These are phyloP conservation scores for Drosophila sordidapex DNA, from an alignment of 2,888 invertebrate genomes.

Conservation along the genomic window DNA sequence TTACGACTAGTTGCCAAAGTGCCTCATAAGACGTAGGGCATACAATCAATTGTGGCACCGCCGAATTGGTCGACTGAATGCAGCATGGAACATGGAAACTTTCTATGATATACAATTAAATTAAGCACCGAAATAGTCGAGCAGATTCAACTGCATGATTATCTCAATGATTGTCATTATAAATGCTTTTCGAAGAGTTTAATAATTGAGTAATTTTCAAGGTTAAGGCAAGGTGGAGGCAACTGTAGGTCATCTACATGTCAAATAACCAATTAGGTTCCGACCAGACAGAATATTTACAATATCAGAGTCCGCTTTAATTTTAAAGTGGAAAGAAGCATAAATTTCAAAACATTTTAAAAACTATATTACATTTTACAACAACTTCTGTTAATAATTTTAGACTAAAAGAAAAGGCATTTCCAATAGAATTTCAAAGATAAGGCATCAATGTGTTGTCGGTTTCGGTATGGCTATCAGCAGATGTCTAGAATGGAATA, in stretches of 20 bases:
- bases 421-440: not conserved
- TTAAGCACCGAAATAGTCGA: constrained; percentile 7
- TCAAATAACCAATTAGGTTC: not conserved
- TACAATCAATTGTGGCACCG: constrained; percentile 56
- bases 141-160: constrained; percentile 4
- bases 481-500: not conserved
- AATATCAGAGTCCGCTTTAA: not conserved
- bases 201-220: not conserved
- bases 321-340: not conserved
- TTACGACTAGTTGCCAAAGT: constrained; percentile 57
- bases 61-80: constrained; percentile 11
- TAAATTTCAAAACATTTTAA: not conserved
- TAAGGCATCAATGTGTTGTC: not conserved
- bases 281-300: not conserved
- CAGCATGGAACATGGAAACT: constrained; percentile 10
- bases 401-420: not conserved
- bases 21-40: constrained; percentile 53
- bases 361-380: not conserved
- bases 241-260: not conserved
- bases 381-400: not conserved
- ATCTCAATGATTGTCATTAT: constrained; percentile 9
- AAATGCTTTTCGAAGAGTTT: not conserved
- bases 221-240: not conserved
- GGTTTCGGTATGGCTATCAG: not conserved
- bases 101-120: not conserved